Evolutionary conservation across 1,140 invertebrate genomes (phyloP).

Genomic region (Colletes latitarsis): DNA sequence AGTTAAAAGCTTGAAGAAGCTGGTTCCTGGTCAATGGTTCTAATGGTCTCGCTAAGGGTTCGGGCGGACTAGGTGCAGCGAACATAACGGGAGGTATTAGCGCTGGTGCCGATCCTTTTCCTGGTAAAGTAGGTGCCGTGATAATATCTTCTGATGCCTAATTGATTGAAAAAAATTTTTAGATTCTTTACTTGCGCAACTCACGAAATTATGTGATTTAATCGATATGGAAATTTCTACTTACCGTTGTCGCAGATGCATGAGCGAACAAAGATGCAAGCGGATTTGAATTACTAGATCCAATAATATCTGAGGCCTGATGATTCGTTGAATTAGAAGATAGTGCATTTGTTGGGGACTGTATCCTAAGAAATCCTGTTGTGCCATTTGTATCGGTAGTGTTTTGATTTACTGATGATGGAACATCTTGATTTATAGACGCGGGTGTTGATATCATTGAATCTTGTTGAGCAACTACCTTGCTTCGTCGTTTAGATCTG

Average conservation of each 20-base stretch:
- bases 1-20: conserved; percentile 92
- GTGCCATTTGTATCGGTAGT: conserved; percentile 69
- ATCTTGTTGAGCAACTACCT: conserved; percentile 56
- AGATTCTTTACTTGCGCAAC: background rate
- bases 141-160: conserved; percentile 73
- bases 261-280: conserved; percentile 70
- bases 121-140: conserved; percentile 64
- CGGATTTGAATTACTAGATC: conserved; percentile 58
- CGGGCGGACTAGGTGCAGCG: conserved; percentile 81
- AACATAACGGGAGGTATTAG: conserved; percentile 93
- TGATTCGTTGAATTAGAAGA: conserved; percentile 55
- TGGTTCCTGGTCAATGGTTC: conserved; percentile 93
- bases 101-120: conserved; percentile 83
- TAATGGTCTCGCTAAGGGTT: conserved; percentile 76
- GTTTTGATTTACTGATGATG: conserved; percentile 49
- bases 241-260: conserved; percentile 56
- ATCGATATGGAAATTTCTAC: conserved; percentile 2
- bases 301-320: conserved; percentile 53
- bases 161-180: conserved; percentile 31
- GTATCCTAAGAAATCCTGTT: conserved; percentile 78
- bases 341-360: conserved; percentile 71
- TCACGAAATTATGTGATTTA: conserved; percentile 9
- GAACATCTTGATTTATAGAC: conserved; percentile 58
- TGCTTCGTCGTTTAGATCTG: conserved; percentile 71
- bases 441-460: conserved; percentile 54